Conservation (phyloP, 2,113 vertebrate species). For the Acanthochromis polyacanthus region DNA sequence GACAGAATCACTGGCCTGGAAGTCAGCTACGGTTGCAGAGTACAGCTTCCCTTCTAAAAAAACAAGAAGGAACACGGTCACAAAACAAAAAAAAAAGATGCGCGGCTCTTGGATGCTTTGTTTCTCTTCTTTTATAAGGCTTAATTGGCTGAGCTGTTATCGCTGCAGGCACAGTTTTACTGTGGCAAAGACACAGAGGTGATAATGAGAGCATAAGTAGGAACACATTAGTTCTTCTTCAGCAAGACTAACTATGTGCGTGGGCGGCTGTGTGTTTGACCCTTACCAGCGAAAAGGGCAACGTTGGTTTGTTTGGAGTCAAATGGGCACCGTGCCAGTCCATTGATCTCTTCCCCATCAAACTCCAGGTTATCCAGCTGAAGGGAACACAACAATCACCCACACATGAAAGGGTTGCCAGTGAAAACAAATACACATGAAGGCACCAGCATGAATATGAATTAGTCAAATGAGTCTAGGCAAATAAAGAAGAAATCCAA, state of each 20-base stretch:
- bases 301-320: conserved; percentile 99
- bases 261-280: conserved; percentile 62
- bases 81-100: conserved; percentile 3
- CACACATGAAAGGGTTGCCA: conserved; percentile 52
- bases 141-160: conserved; percentile 69
- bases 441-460: conserved; percentile 12
- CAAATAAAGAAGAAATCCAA: not conserved
- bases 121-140: conserved; percentile 52
- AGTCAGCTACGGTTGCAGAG: conserved; percentile 98
- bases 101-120: conserved; percentile 17
- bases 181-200: conserved; percentile 65
- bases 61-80: conserved; percentile 30
- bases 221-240: conserved; percentile 60
- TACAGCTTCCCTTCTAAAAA: conserved; percentile 95
- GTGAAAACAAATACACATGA: conserved; percentile 6
- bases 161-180: conserved; percentile 66
- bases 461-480: not conserved
- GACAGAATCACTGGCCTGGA: conserved; percentile 98
- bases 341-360: conserved; percentile 98
- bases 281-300: conserved; percentile 97
- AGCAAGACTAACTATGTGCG: conserved; percentile 31
- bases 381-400: conserved; percentile 78
- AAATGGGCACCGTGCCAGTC: conserved; percentile 98
- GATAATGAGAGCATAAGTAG: conserved; percentile 70
- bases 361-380: conserved; percentile 98